Percentiles rank a stretch among this genome's conserved stretches.
Conservation (phyloP, 2,888 invertebrate species). For the Diarsia rubi region DNA sequence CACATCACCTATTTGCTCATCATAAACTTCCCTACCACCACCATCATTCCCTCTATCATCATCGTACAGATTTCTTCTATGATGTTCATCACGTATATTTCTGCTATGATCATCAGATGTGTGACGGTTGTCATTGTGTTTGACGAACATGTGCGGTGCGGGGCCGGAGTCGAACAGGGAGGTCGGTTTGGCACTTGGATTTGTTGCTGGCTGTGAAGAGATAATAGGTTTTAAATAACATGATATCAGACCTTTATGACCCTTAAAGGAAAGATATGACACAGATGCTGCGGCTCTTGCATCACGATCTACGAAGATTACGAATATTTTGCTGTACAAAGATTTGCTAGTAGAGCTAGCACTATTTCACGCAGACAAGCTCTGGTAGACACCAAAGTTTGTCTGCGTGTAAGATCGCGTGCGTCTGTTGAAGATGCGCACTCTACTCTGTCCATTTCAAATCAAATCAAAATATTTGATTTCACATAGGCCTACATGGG, state of each 20-base stretch:
- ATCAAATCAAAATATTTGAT: no score
- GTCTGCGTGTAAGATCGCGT: no score
- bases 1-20: background rate
- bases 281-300: no score
- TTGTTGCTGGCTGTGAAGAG: slow-evolving; percentile 54
- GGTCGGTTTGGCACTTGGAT: slow-evolving; percentile 62
- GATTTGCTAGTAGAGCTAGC: no score
- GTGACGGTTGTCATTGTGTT: slow-evolving; percentile 15
- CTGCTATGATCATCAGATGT: background rate
- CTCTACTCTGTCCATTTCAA: no score
- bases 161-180: slow-evolving; percentile 72
- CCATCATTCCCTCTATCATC: background rate
- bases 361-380: no score
- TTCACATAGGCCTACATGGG: no score
- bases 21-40: background rate
- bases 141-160: slow-evolving; percentile 73
- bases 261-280: background rate
- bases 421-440: no score
- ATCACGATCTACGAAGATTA: no score
- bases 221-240: background rate
- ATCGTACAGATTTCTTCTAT: background rate
- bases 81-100: slow-evolving; percentile 7
- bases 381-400: no score
- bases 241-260: background rate
- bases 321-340: no score